Base-by-base conservation (phyloP, 2,888 invertebrate genomes). In the Rotaria macrura region DNA sequence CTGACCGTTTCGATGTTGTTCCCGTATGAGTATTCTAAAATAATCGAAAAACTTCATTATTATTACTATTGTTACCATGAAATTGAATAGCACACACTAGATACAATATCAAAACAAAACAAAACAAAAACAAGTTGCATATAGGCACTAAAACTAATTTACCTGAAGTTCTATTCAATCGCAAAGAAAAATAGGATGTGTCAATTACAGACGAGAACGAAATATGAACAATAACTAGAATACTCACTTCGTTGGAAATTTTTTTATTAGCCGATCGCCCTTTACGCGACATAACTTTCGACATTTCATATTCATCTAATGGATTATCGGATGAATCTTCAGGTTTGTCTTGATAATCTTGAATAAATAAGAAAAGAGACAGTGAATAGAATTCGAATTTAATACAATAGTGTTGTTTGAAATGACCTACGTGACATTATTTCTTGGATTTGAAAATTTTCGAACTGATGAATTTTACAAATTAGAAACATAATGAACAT, bases 251-350 rank as follows among this genome's bases (percentile, higher is more conserved):
- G 34, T 17, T 65, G 5, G 65, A 34, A 65, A 14, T 34, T 7
- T 12, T 65, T 65, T 65, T 65, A 65, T 34, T 65, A 34, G 14
- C 34, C 17, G 65, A 12, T 34, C 65, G 65, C 34, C 65, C 65
- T 65, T 34, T 34, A 34, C 34, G 79, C 5, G 79, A 9, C 9
- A 79, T 43, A 25, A 79, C 79, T n/a, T 79, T 79, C 23, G 79
- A 79, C 43, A 79, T 79, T 79, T 79, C 79, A 43, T 43, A 79
- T 40, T 79, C 79, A n/a, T 79, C 43, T 43, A 79, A 79, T 79
- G 40, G 79, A n/a, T 43, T 43, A 12, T 79, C 43, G 25, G 79
- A 43, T n/a, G 12, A 43, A 43, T 43, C 43, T 7, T 79, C n/a
- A 25, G 79, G n/a, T n/a, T 43, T 79, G 12, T 65, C 65, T 65